Evolutionary conservation across 2,797 vertebrate genomes (phyloP), one percentile per base, ranked within the genome.

Genomic region (Chelonia mydas): DNA sequence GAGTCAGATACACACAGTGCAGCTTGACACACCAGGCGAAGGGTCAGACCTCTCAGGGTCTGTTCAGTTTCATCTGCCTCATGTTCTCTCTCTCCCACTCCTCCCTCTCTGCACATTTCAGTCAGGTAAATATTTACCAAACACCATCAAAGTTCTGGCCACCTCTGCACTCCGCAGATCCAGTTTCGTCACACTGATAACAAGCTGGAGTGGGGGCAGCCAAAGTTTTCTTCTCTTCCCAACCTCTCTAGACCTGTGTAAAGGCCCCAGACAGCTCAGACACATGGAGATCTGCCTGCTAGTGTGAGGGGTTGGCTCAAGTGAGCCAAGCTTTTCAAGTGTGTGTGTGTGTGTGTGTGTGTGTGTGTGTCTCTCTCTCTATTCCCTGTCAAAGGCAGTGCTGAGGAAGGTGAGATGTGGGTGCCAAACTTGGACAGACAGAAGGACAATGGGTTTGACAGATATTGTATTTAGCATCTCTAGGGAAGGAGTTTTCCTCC

Each of bases 1-100:
- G 19, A 72, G 65, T 37, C 61, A 65, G 16, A n/a, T 65, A 31
- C 7, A 33, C 16, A n/a, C 61, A n/a, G 61, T n/a, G n/a, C 17
- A 72, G 37, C 19, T 72, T 72, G 68, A 72, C 8, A n/a, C 33
- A n/a, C 21, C 0, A 0, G 51, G 61, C 16, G 1, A 9, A 77
- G 1, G 2, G 23, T 50, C 61, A 54, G 72, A 55, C 12, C 31
- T 33, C 77, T 89, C 47, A 59, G 28, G 1, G 1, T 27, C 49
- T 33, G 25, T 65, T 65, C 76, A 23, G 5, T 21, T 2, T 49
- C 65, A 49, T 9, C 76, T 76, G 61, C 45, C 74, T 47, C n/a
- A 8, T 15, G 41, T 45, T 47, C 82, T 47, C 74, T 55, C 11
- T 5, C 59, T 65, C 31, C 51, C 81, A 37, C 37, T 76, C 37